These are phyloP conservation scores for Nasonia giraulti DNA, from an alignment of 1,140 invertebrate genomes.

Conservation along the genomic window DNA sequence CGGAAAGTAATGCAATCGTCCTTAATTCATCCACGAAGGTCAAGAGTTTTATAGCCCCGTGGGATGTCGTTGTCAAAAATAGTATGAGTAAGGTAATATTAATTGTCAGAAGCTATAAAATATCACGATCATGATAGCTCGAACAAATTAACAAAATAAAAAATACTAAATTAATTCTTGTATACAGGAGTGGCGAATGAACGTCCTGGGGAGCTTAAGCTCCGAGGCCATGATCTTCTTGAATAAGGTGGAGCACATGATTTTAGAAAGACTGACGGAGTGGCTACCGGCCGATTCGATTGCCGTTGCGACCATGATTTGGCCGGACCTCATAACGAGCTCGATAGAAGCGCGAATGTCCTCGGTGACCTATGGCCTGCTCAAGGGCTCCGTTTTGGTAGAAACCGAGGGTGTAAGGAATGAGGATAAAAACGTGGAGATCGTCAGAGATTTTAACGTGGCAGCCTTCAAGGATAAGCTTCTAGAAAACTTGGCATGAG, in stretches of 20 bases:
- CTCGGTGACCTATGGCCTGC: constrained; percentile 44
- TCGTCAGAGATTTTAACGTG: constrained; percentile 48
- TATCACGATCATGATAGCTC: not conserved
- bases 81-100: not conserved
- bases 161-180: not conserved
- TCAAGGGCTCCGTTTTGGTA: constrained; percentile 49
- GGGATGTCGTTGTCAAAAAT: not conserved
- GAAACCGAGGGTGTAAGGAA: constrained; percentile 20
- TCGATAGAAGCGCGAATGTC: constrained; percentile 50
- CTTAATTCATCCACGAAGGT: constrained; percentile 65
- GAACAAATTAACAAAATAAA: not conserved
- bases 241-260: constrained; percentile 69
- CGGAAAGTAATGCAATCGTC: constrained; percentile 78
- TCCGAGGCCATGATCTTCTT: constrained; percentile 67
- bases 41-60: not conserved
- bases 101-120: too few relatives aligned
- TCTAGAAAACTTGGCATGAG: constrained; percentile 29
- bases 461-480: constrained; percentile 24
- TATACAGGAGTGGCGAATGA: constrained; percentile 69
- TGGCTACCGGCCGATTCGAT: constrained; percentile 66
- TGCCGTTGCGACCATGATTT: constrained; percentile 60
- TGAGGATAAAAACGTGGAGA: constrained; percentile 50
- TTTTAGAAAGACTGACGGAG: constrained; percentile 23
- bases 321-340: constrained; percentile 57
- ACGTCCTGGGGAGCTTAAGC: constrained; percentile 64